These are phyloP conservation scores for Aricia artaxerxes DNA, from an alignment of 2,888 invertebrate species.

Conservation along the genomic window DNA sequence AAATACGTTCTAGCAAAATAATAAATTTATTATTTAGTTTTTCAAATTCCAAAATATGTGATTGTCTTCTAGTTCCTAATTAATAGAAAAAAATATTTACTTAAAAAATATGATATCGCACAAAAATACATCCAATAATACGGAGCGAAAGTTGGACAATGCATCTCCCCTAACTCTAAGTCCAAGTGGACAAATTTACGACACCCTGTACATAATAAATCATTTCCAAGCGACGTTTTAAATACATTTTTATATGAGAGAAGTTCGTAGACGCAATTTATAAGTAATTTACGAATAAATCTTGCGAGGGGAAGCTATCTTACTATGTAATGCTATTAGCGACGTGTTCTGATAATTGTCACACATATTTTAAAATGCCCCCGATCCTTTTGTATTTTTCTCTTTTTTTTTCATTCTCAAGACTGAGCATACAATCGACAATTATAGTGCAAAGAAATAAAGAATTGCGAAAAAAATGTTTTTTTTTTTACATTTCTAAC, in stretches of 20 bases:
- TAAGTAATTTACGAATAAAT: constrained; percentile 81
- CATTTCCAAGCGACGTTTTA: constrained; percentile 76
- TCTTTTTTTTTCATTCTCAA: constrained; percentile 6
- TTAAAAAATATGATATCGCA: neutral
- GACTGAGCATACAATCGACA: constrained; percentile 23
- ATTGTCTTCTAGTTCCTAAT: neutral
- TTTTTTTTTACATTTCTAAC: constrained; percentile 54
- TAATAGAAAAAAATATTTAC: neutral
- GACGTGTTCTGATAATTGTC: constrained; percentile 80
- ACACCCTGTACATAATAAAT: constrained; percentile 70
- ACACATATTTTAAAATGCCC: constrained; percentile 77
- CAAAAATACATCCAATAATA: constrained; percentile 29
- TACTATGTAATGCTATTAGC: constrained; percentile 75
- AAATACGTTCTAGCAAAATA: no score
- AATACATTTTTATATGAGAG: constrained; percentile 79
- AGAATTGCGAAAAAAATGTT: constrained; percentile 35
- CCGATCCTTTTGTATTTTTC: constrained; percentile 40
- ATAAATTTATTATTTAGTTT: constrained; percentile 24
- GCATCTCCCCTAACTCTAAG: constrained; percentile 67
- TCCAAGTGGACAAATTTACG: constrained; percentile 78
- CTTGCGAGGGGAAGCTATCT: constrained; percentile 71
- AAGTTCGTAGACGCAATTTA: constrained; percentile 69
- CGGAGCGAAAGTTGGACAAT: constrained; percentile 41
- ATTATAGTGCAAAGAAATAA: constrained; percentile 56
- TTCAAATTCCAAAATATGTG: neutral